A percentile compares a stretch with the other conserved stretches of the same genome.
phyloP scores from a whole-genome alignment of 1,140 invertebrate species.

The Camponotus pennsylvanicus region DNA sequence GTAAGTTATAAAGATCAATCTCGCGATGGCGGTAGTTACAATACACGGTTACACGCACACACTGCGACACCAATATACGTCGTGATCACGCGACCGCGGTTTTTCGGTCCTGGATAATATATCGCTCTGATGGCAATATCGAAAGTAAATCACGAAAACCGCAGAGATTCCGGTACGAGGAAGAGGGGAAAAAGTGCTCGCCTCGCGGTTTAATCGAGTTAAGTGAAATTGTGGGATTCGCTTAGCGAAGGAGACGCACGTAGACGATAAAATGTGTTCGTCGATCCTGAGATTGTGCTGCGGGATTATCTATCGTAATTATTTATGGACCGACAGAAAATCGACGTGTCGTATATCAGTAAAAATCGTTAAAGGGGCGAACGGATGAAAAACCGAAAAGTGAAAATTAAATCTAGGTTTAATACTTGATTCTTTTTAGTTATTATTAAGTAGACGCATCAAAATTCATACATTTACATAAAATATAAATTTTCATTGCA shows the following conservation, averaged over 20 bases:
- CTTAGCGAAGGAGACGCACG: slow-evolving; percentile 56
- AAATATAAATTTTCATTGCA: neutral
- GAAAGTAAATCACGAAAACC: slow-evolving; percentile 75
- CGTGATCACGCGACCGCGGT: slow-evolving; percentile 66
- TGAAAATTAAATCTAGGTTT: slow-evolving; percentile 27
- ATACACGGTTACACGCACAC: slow-evolving; percentile 21
- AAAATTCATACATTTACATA: neutral
- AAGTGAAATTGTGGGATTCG: slow-evolving; percentile 75
- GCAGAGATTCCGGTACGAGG: slow-evolving; percentile 65
- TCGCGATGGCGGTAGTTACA: slow-evolving; percentile 46
- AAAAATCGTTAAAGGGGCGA: neutral
- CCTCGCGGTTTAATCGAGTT: slow-evolving; percentile 75
- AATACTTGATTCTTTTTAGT: neutral
- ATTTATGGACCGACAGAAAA: slow-evolving; percentile 58
- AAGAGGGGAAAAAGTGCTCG: slow-evolving; percentile 72
- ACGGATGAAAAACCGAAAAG: neutral
- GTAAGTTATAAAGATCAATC: slow-evolving; percentile 73
- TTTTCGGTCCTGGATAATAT: slow-evolving; percentile 73
- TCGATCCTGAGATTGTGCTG: slow-evolving; percentile 56
- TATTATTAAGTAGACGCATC: neutral
- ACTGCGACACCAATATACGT: slow-evolving; percentile 38
- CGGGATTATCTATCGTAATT: slow-evolving; percentile 59
- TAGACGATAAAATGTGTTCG: slow-evolving; percentile 55
- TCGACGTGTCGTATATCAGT: slow-evolving; percentile 50
- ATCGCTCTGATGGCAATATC: slow-evolving; percentile 73